phyloP scores from a whole-genome alignment of 2,113 vertebrate species.

The Ursus arctos region DNA sequence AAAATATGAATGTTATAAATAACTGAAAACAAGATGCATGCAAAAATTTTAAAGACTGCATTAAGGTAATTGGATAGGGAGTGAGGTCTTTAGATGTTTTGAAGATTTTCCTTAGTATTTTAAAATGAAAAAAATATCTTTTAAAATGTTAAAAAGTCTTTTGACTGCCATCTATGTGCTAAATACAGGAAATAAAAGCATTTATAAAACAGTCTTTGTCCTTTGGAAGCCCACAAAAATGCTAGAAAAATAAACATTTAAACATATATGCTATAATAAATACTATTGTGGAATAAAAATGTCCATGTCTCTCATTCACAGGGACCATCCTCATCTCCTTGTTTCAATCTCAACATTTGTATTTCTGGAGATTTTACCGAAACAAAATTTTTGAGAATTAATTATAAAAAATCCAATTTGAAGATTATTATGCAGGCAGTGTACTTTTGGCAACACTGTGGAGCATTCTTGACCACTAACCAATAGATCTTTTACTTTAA shows the following conservation, averaged over 20 bases:
- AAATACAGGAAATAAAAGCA: not conserved
- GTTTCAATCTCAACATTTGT: not conserved
- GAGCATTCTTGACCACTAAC: not conserved
- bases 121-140: not conserved
- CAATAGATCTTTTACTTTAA: not conserved
- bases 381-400: not conserved
- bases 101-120: not conserved
- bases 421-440: not conserved
- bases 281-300: not conserved
- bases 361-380: not conserved
- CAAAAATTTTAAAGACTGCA: not conserved
- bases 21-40: not conserved
- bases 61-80: not conserved
- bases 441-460: not conserved
- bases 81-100: not conserved
- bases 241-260: not conserved
- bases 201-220: not conserved
- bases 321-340: not conserved
- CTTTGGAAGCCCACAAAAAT: not conserved
- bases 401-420: not conserved
- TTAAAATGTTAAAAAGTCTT: not conserved
- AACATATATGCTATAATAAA: not conserved
- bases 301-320: not conserved
- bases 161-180: not conserved
- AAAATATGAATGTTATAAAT: not conserved